Evolutionary conservation across 2,113 vertebrate species (phyloP), one percentile per base, ranked within the genome.

Genomic region (Ivindomyrus marchei): DNA sequence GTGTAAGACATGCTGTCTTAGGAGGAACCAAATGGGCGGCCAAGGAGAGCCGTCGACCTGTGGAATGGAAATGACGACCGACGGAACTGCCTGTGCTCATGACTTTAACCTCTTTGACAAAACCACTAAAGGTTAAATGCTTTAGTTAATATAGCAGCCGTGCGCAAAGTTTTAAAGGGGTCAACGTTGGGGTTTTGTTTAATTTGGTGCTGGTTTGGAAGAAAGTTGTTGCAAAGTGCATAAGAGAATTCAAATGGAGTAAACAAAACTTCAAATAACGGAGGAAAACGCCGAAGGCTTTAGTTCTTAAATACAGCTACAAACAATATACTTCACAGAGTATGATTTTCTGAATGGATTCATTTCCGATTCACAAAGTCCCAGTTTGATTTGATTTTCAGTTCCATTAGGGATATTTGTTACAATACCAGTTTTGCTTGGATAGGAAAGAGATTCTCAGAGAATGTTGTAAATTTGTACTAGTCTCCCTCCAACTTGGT

Each of bases 21-120:
- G 88, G 92, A 92, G 91, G 91, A 87, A 91, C 90, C 85, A 92
- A 92, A 89, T 58, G 90, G 89, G 90, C 17, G 2, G 36, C 36
- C 74, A 19, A 39, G 70, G 36, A 52, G 15, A 17, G 27, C 27
- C n/a, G 0, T 36, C 4, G 66, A 70, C 89, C 50, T 42, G 85
- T 36, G 13, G n/a, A 39, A 17, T 47, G 83, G 45, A 85, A 47
- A 47, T 47, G 45, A 47, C 42, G 85, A 87, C 47, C 39, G 85
- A 56, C 56, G 49, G 50, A 87, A 27, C 50, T 87, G 85, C 47
- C 50, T 31, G 45, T 27, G 21, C 84, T 27, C 24, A 49, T 50
- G 84, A 47, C 21, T 27, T 80, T 31, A 50, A 24, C 47, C n/a
- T 15, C 46, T 86, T 47, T 49, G 84, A 49, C 19, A n/a, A 86